These are phyloP conservation scores for Dasypolia templi DNA, from an alignment of 2,888 invertebrate species.

Conservation along the genomic window DNA sequence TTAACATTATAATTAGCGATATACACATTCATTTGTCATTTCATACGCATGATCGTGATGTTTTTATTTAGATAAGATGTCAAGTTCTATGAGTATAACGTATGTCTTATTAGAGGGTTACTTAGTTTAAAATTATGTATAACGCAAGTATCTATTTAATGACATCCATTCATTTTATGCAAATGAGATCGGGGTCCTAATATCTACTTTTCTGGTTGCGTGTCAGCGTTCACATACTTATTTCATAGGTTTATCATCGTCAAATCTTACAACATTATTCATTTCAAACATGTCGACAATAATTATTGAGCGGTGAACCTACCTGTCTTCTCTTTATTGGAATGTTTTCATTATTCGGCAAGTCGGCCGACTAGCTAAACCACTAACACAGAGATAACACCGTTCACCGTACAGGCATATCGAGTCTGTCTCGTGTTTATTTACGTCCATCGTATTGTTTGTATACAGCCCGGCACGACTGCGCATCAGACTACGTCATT, in stretches of 20 bases:
- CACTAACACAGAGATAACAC: constrained; percentile 86
- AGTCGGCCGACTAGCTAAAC: constrained; percentile 73
- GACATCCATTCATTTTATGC: not conserved
- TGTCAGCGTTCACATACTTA: constrained; percentile 1
- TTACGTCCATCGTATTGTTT: constrained; percentile 91
- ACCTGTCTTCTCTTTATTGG: constrained; percentile 46
- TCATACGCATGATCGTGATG: constrained; percentile 13
- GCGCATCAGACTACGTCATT: constrained; percentile 89
- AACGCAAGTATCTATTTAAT: constrained; percentile 5
- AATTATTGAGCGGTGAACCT: constrained; percentile 24
- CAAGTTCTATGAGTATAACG: not conserved
- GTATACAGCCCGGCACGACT: constrained; percentile 90
- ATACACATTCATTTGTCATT: constrained; percentile 17
- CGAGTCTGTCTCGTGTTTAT: constrained; percentile 88
- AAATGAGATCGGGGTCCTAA: constrained; percentile 9
- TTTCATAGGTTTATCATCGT: constrained; percentile 3
- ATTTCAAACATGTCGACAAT: constrained; percentile 5
- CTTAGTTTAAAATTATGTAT: not conserved
- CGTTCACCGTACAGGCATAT: constrained; percentile 81
- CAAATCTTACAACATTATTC: constrained; percentile 17
- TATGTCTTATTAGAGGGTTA: not conserved
- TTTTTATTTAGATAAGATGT: constrained; percentile 10
- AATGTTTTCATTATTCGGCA: constrained; percentile 61
- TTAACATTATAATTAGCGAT: constrained; percentile 17
- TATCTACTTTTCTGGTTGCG: constrained; percentile 20